A percentile compares a stretch with the other conserved stretches of the same genome.
Evolutionary conservation across 2,888 invertebrate genomes (phyloP).

Genomic region (Agrochola litura): DNA sequence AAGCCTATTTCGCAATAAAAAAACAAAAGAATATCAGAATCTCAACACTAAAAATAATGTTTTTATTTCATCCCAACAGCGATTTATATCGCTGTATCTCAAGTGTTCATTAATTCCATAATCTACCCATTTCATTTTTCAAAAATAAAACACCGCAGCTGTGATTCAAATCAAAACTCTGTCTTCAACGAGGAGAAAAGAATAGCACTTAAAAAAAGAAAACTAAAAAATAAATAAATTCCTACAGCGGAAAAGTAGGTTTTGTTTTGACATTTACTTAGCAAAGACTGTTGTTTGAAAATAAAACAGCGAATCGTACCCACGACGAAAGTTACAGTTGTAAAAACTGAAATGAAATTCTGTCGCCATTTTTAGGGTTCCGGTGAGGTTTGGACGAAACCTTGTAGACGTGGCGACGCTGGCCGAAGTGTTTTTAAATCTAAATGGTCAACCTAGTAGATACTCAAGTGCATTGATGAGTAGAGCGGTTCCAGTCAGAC

Average conservation of each 20-base stretch:
- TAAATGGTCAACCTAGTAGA: neutral
- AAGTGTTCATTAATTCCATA: neutral
- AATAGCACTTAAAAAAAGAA: slow-evolving; percentile 20
- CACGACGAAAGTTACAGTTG: slow-evolving; percentile 30
- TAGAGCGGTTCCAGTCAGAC: neutral
- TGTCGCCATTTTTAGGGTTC: slow-evolving; percentile 39
- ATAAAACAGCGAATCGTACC: slow-evolving; percentile 40
- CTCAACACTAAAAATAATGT: neutral
- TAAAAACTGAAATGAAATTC: slow-evolving; percentile 41
- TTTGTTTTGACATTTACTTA: slow-evolving; percentile 42
- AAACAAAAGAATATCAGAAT: neutral
- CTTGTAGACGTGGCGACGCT: neutral
- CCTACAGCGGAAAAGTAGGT: slow-evolving; percentile 18
- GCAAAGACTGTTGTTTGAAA: slow-evolving; percentile 31
- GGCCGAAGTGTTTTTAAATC: neutral
- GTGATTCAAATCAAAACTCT: neutral
- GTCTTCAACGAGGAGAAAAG: slow-evolving; percentile 5
- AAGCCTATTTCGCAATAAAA: no score
- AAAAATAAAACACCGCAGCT: neutral
- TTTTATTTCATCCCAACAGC: neutral
- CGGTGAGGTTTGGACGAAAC: no score
- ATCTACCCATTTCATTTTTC: neutral
- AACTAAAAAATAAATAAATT: slow-evolving; percentile 6
- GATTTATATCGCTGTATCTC: neutral
- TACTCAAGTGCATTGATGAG: neutral